phyloP scores from a whole-genome alignment of 1,140 invertebrate genomes.

The Pogonognathellus flavescens region DNA sequence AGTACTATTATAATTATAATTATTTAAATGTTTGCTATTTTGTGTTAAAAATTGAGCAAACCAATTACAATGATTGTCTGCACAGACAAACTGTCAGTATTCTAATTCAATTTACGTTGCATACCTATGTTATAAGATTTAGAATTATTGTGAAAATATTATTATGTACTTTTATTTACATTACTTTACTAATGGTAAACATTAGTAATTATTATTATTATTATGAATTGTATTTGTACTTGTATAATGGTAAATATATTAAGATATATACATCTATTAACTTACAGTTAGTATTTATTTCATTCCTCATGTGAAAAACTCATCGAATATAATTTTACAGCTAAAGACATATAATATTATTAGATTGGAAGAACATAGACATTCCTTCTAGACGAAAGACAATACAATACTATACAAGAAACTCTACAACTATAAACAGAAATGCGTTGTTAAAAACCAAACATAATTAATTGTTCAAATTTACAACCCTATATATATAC shows the following conservation, averaged over 20 bases:
- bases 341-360: background rate
- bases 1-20: too few species aligned
- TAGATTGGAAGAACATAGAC: conserved; percentile 39
- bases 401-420: background rate
- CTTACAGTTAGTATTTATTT: conserved; percentile 2
- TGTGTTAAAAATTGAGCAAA: background rate
- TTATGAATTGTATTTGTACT: background rate
- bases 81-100: background rate
- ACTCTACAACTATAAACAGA: background rate
- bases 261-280: too few species aligned
- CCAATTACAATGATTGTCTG: background rate
- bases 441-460: background rate
- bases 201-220: background rate
- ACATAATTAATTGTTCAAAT: background rate
- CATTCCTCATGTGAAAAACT: conserved; percentile 24
- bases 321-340: background rate
- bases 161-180: conserved; percentile 11
- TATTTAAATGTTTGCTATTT: background rate
- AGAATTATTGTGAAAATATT: too few species aligned
- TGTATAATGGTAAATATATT: background rate
- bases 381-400: conserved; percentile 44
- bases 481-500: background rate
- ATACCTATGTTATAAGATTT: background rate
- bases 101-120: background rate
- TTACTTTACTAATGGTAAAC: too few species aligned